A percentile compares a stretch with the other conserved stretches of the same genome.
Evolutionary conservation across 1,140 invertebrate genomes (phyloP).

Genomic region (Bradysia coprophila): DNA sequence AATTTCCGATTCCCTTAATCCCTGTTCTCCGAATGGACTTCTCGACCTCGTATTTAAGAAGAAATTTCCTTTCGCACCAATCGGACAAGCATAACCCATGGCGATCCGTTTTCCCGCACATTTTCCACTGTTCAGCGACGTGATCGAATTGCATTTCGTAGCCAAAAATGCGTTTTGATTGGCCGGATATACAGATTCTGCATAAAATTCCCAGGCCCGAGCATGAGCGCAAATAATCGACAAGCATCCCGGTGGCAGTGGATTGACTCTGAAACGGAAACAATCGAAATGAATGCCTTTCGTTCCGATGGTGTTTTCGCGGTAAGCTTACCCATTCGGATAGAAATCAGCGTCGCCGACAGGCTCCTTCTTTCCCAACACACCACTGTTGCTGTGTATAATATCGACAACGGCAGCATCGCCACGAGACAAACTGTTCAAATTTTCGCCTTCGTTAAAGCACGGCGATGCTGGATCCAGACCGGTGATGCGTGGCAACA

Average conservation of each 20-base stretch:
- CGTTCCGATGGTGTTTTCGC: slow-evolving; percentile 24
- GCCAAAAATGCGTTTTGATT: neutral
- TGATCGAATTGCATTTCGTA: neutral
- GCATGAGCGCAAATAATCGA: neutral
- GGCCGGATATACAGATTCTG: neutral
- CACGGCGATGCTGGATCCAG: slow-evolving; percentile 52
- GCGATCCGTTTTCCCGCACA: neutral
- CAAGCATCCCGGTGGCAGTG: slow-evolving; percentile 2
- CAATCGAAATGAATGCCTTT: neutral
- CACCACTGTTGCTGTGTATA: slow-evolving; percentile 47
- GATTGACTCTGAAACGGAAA: neutral
- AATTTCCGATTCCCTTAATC: too few relatives aligned
- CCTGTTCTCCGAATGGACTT: neutral
- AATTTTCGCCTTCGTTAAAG: slow-evolving; percentile 29
- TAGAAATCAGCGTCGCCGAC: slow-evolving; percentile 56
- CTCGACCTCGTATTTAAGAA: neutral
- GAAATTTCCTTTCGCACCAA: neutral
- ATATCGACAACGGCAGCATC: slow-evolving; percentile 44
- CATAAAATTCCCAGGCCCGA: neutral
- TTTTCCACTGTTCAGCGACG: neutral
- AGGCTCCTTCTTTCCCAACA: slow-evolving; percentile 26
- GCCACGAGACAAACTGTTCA: slow-evolving; percentile 28
- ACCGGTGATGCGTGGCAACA: slow-evolving; percentile 33
- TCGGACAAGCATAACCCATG: neutral
- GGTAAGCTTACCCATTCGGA: slow-evolving; percentile 25